Evolutionary conservation across 2,797 vertebrate species (phyloP).

Genomic region (Galago senegalensis): DNA sequence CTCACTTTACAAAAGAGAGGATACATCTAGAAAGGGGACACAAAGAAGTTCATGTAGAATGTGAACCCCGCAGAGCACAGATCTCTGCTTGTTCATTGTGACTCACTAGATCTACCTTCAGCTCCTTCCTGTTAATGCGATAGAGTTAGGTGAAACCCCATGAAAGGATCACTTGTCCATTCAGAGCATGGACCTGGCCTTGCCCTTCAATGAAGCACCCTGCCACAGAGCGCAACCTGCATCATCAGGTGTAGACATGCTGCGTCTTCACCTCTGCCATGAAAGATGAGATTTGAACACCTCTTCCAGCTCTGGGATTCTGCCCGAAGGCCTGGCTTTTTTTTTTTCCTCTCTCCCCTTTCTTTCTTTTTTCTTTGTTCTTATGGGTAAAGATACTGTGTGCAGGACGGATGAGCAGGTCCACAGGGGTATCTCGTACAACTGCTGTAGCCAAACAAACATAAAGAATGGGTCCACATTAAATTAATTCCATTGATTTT

Average conservation of each 20-base stretch:
- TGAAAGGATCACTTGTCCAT: not conserved
- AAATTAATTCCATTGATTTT: conserved; percentile 86
- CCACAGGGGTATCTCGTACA: not conserved
- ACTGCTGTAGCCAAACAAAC: conserved; percentile 14
- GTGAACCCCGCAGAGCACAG: not conserved
- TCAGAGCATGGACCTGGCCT: too few relatives aligned
- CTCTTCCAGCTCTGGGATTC: not conserved
- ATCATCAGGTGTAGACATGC: not conserved
- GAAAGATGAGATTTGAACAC: not conserved
- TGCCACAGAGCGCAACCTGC: not conserved
- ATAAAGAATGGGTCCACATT: conserved; percentile 68
- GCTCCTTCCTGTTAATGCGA: not conserved
- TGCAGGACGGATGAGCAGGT: not conserved
- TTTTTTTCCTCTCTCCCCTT: too few relatives aligned
- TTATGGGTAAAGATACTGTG: not conserved
- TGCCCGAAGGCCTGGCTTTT: not conserved
- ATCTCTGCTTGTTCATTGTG: not conserved
- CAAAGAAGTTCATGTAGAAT: not conserved
- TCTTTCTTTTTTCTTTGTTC: not conserved
- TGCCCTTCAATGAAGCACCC: not conserved
- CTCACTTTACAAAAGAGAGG: not conserved
- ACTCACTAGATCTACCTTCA: too few relatives aligned
- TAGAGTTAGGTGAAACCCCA: not conserved
- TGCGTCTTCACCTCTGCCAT: fast-evolving
- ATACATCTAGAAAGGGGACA: not conserved